These are phyloP conservation scores for Cataglyphis cursor DNA, from an alignment of 2,888 invertebrate genomes.

Conservation along the genomic window DNA sequence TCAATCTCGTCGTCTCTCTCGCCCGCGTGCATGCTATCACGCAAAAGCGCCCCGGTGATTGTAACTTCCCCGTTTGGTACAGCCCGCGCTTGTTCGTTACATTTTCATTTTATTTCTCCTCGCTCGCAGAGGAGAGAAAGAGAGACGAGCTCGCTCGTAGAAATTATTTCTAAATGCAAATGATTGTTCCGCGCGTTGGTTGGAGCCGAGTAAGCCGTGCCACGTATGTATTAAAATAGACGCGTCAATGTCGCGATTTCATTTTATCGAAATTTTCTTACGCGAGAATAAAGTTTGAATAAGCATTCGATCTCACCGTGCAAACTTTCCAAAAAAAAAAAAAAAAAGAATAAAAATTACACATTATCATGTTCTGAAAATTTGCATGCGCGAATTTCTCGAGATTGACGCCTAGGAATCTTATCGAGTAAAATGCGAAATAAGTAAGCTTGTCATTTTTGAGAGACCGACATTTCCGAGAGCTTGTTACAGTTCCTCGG, in stretches of 20 bases:
- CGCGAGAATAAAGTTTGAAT: neutral
- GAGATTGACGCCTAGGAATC: neutral
- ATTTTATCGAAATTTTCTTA: constrained; percentile 39
- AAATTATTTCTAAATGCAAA: constrained; percentile 58
- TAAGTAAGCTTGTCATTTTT: constrained; percentile 37
- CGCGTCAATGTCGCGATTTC: constrained; percentile 48
- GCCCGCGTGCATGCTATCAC: constrained; percentile 70
- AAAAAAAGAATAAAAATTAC: neutral
- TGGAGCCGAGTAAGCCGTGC: constrained; percentile 43
- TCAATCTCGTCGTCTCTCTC: constrained; percentile 74
- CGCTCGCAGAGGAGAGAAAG: constrained; percentile 13
- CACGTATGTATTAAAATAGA: constrained; percentile 46
- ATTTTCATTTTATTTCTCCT: constrained; percentile 52
- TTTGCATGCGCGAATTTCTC: constrained; percentile 23
- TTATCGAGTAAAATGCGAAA: neutral
- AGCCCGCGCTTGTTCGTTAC: constrained; percentile 64
- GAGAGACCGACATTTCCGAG: neutral
- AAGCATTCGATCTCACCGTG: neutral
- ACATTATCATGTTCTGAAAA: constrained; percentile 16
- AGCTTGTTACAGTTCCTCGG: constrained; percentile 66
- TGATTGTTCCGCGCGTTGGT: constrained; percentile 30
- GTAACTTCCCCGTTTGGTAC: constrained; percentile 64
- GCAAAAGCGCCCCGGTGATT: constrained; percentile 72
- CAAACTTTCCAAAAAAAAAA: constrained; percentile 16
- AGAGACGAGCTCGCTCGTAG: constrained; percentile 39